Conservation (phyloP, 2,888 invertebrate species). For the Magallana nippona region DNA sequence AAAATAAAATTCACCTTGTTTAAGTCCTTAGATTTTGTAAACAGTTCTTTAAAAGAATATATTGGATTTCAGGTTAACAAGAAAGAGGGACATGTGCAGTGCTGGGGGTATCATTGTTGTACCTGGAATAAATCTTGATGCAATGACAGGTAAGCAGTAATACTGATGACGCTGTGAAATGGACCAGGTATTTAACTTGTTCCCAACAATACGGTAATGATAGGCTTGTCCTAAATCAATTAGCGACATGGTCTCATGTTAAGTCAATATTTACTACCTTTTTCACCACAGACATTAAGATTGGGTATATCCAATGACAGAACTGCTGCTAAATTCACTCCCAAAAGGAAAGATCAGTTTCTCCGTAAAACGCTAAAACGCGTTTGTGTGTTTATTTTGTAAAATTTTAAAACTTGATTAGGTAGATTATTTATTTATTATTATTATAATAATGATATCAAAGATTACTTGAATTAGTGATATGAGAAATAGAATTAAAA, state of each 20-base stretch:
- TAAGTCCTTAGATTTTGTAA: too few relatives aligned
- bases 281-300: slow-evolving; percentile 8
- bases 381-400: too few relatives aligned
- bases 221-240: slow-evolving; percentile 33
- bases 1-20: too few relatives aligned
- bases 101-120: neutral
- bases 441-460: too few relatives aligned
- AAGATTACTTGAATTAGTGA: too few relatives aligned
- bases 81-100: too few relatives aligned
- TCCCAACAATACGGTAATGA: slow-evolving; percentile 27
- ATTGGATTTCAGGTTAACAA: too few relatives aligned
- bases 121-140: neutral
- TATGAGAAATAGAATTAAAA: too few relatives aligned
- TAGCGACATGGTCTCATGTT: slow-evolving; percentile 21
- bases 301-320: neutral
- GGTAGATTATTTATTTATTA: too few relatives aligned
- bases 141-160: slow-evolving; percentile 21
- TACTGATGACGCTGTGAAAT: slow-evolving; percentile 17
- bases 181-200: slow-evolving; percentile 32
- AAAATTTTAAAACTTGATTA: neutral
- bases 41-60: too few relatives aligned
- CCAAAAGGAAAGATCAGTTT: slow-evolving; percentile 10
- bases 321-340: slow-evolving; percentile 9
- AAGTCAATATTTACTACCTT: slow-evolving; percentile 32
- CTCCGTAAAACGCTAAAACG: neutral